Evolutionary conservation across 1,140 invertebrate genomes (phyloP), one percentile per base, ranked within the genome.

Genomic region (Drosophila seguyi): DNA sequence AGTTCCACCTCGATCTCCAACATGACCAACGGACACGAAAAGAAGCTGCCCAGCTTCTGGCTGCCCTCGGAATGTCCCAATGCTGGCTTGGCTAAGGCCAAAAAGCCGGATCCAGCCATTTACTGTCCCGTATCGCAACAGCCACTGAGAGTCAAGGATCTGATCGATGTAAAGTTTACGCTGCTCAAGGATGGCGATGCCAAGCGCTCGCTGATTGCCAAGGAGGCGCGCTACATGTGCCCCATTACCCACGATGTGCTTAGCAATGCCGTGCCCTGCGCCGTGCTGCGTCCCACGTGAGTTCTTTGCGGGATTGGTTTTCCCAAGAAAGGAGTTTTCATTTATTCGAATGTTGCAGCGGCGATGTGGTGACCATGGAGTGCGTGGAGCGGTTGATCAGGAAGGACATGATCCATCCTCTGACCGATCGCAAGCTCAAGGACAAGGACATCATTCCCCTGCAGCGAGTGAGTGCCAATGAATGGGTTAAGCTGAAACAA

Each of bases 351-450:
- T 59, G 4, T 13, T 81, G 14, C 25, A 93, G 92, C 0, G 98
- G 99, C n/a, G 96, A 98, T 94, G 97, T 99, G 20, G 96, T 99
- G 0, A 99, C 98, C 13, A 94, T 98, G 95, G 98, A 99, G 92
- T 99, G 98, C 94, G 95, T 99, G 8, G 98, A 99, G 81, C 99
- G 99, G 91, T 94, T 99, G 6, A 98, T 99, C 48, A 98, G 97
- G 86, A 99, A 98, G 91, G 99, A 99, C 92, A 98, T 98, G 98
- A 94, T 98, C 6, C 98, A 99, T 94, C 99, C 99, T 0, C 94
- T 99, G 1, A 98, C 97, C 66, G 96, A 95, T 65, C 95, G 97
- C 77, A 97, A 96, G 92, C 91, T 99, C n/a, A 96, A 94, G 63
- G 97, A 99, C 76, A 96, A 96, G 82, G 99, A 99, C 92, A 98